Evolutionary conservation across 2,797 vertebrate species (phyloP).

Genomic region (Ara ararauna): DNA sequence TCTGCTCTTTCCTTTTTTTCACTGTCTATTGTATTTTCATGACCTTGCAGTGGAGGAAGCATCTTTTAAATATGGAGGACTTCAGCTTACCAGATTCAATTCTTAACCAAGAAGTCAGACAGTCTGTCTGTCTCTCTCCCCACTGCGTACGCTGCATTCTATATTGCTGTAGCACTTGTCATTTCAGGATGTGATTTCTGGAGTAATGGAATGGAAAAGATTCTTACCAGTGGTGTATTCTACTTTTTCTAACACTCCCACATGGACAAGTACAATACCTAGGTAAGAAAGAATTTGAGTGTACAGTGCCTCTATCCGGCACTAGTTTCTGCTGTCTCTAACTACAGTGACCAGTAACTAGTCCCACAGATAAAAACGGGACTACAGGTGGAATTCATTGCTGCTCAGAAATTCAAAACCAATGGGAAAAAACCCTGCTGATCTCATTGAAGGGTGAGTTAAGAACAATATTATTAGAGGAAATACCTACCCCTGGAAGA

Average conservation of each 20-base stretch:
- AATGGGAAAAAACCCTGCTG: not conserved
- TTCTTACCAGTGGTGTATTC: constrained; percentile 75
- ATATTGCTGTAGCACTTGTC: not conserved
- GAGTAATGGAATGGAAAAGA: constrained; percentile 86
- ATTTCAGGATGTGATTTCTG: constrained; percentile 84
- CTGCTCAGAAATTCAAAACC: not conserved
- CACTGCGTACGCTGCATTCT: not conserved
- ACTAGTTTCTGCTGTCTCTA: not conserved
- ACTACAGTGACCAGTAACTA: not conserved
- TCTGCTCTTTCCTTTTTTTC: not conserved
- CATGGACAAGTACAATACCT: not conserved
- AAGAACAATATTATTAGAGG: not conserved
- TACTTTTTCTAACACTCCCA: constrained; percentile 54
- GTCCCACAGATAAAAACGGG: not conserved
- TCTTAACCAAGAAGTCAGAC: not conserved
- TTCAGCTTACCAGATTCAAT: not conserved
- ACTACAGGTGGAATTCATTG: not conserved
- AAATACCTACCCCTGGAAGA: not conserved
- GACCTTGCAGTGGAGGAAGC: not conserved
- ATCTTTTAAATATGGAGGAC: not conserved
- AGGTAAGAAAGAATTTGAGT: constrained; percentile 76
- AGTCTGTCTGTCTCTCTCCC: not conserved
- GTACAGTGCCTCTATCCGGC: not conserved
- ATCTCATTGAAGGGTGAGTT: not conserved
- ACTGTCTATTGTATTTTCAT: not conserved